Evolutionary conservation across 2,113 vertebrate species (phyloP), one percentile per base, ranked within the genome.

Genomic region (Chaetorhynchus papuensis): DNA sequence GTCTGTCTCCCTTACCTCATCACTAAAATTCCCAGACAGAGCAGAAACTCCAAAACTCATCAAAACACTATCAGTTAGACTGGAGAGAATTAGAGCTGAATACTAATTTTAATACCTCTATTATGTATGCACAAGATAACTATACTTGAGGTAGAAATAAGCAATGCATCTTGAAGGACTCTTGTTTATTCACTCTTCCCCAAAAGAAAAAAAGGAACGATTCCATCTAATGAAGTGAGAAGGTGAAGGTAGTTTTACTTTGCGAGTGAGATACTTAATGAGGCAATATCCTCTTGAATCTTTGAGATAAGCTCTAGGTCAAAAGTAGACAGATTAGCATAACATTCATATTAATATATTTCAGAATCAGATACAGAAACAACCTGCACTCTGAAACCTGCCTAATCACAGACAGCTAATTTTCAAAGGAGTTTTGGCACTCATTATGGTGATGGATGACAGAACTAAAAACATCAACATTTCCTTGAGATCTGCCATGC

Each of bases 391-490:
- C 96, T 96, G 97, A 98, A 98, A 98, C 98, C 96, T 97, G 96
- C 98, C 97, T 98, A 98, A 98, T 98, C 98, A 98, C 98, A 98
- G 97, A 97, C 97, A 98, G 97, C 98, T 98, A 98, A 97, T 98
- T 98, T 98, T 98, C 97, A 98, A 97, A 97, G 95, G 94, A 94
- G 56, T 95, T 98, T 98, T 98, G 98, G 97, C 97, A 94, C 97
- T 99, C 98, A 98, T 99, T 99, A 98, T 91, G 97, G 98, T 99
- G 99, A 99, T 98, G 98, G 98, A 99, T 99, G 98, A 97, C 97
- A 97, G 95, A 87, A 92, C 87, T 96, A 88, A 96, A 97, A 97
- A 95, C 96, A 97, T 96, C 96, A 95, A 94, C 96, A 96, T 77
- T 96, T 96, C 84, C 89, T 95, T 88, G 91, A 96, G 80, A 71